Evolutionary conservation across 2,888 invertebrate genomes (phyloP).

Genomic region (Eurytoma californica): DNA sequence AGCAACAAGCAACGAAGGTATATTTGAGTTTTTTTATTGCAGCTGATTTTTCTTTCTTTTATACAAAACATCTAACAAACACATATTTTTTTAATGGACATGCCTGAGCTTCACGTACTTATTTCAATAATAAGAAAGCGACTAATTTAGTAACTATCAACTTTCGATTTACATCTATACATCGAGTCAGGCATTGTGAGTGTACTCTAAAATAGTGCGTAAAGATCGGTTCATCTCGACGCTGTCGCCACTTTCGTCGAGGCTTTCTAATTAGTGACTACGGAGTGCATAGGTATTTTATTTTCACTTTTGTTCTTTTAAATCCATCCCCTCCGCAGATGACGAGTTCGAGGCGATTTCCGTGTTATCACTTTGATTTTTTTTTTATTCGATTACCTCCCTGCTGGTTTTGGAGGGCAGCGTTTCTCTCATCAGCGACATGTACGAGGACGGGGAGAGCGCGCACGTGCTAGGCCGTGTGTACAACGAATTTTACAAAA

Average conservation of each 20-base stretch:
- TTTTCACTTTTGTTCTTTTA: conserved; percentile 8
- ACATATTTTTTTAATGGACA: conserved; percentile 63
- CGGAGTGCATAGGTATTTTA: conserved; percentile 9
- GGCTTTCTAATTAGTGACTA: conserved; percentile 36
- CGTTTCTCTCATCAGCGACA: conserved; percentile 21
- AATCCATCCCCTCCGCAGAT: not conserved
- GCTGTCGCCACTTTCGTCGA: conserved; percentile 42
- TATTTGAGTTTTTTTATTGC: conserved; percentile 38
- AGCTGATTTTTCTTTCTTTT: conserved; percentile 61
- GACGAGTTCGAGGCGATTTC: conserved; percentile 6
- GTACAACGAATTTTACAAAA: conserved; percentile 54
- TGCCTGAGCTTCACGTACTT: conserved; percentile 57
- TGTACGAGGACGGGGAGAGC: conserved; percentile 42
- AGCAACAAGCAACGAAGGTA: too few relatives aligned
- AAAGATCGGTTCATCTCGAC: conserved; percentile 32
- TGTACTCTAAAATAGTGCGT: conserved; percentile 35
- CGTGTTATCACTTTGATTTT: not conserved
- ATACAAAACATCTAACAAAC: conserved; percentile 72
- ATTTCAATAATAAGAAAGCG: conserved; percentile 59
- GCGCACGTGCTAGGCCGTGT: conserved; percentile 49
- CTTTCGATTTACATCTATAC: conserved; percentile 53
- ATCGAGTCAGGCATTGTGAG: conserved; percentile 47
- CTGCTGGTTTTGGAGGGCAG: not conserved
- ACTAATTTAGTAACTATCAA: conserved; percentile 60
- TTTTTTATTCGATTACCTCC: not conserved